phyloP scores from a whole-genome alignment of 2,888 invertebrate species.

The Athrips mouffetella region DNA sequence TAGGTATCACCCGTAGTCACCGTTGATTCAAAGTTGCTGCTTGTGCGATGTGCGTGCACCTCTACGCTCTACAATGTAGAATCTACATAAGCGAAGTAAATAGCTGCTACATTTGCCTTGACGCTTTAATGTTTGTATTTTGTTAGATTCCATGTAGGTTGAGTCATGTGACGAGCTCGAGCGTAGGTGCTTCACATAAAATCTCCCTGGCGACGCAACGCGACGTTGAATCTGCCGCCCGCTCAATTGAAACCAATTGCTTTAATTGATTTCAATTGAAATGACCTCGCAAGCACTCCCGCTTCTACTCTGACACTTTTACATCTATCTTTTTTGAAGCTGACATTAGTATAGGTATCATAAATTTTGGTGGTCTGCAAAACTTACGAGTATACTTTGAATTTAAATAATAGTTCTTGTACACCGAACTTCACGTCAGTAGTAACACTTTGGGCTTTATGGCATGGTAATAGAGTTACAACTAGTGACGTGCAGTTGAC shows the following conservation, averaged over 20 bases:
- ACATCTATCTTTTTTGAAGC: slow-evolving; percentile 76
- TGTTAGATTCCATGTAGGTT: slow-evolving; percentile 23
- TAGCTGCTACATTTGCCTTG: neutral
- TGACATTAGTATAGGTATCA: slow-evolving; percentile 69
- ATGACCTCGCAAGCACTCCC: slow-evolving; percentile 76
- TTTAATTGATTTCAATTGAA: slow-evolving; percentile 77
- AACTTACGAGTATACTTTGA: no score
- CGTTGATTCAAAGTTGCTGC: no score
- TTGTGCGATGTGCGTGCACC: no score
- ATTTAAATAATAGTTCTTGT: no score
- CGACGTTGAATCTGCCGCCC: slow-evolving; percentile 75
- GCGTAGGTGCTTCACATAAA: slow-evolving; percentile 75
- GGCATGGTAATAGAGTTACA: no score
- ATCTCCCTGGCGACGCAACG: slow-evolving; percentile 68
- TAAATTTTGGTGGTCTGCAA: slow-evolving; percentile 56
- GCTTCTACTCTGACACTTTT: slow-evolving; percentile 74
- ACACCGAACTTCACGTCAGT: no score
- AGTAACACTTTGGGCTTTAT: no score
- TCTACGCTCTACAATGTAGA: no score
- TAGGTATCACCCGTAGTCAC: no score
- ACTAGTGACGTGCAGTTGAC: no score
- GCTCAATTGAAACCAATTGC: slow-evolving; percentile 75
- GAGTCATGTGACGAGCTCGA: slow-evolving; percentile 68
- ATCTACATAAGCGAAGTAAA: no score
- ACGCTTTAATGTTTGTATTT: neutral